Percentiles rank a stretch among this genome's conserved stretches.
These are phyloP conservation scores for Chelon auratus DNA, from an alignment of 2,797 vertebrate species.

Conservation along the genomic window DNA sequence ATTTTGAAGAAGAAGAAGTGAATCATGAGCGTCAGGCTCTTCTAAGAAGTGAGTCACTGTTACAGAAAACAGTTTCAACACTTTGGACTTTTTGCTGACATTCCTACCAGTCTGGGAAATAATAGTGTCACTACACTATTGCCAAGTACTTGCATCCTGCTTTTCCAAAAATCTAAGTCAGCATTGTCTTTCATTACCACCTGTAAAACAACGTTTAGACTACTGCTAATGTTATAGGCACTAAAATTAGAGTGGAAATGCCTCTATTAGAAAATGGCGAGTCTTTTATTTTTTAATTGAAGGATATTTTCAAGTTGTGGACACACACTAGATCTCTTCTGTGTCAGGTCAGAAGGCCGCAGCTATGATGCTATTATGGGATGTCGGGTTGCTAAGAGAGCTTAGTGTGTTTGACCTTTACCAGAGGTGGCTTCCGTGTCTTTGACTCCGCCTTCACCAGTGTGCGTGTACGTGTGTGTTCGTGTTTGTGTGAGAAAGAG, in stretches of 20 bases:
- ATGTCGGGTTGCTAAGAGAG: conserved; percentile 55
- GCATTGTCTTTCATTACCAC: too few species aligned
- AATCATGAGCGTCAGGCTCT: too few species aligned
- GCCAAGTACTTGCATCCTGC: too few species aligned
- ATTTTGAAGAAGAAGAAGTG: conserved; percentile 13
- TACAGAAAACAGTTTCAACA: too few species aligned
- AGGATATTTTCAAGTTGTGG: background rate
- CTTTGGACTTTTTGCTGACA: too few species aligned
- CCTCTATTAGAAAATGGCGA: too few species aligned
- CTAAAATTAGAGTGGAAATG: too few species aligned
- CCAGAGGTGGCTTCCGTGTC: conserved; percentile 60
- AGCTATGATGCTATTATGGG: conserved; percentile 58
- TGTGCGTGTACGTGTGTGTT: conserved; percentile 12
- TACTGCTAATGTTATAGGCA: too few species aligned
- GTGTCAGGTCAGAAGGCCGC: conserved; percentile 21
- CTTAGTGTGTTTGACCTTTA: conserved; percentile 71
- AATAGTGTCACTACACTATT: too few species aligned
- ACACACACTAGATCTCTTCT: background rate
- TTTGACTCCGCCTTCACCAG: conserved; percentile 31
- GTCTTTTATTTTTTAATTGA: background rate
- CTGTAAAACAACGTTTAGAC: too few species aligned
- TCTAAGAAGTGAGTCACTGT: background rate
- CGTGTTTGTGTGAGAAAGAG: background rate
- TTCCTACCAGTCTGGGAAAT: too few species aligned
- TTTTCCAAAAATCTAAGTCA: too few species aligned